phyloP scores from a whole-genome alignment of 2,113 vertebrate genomes.

The Chionis minor region DNA sequence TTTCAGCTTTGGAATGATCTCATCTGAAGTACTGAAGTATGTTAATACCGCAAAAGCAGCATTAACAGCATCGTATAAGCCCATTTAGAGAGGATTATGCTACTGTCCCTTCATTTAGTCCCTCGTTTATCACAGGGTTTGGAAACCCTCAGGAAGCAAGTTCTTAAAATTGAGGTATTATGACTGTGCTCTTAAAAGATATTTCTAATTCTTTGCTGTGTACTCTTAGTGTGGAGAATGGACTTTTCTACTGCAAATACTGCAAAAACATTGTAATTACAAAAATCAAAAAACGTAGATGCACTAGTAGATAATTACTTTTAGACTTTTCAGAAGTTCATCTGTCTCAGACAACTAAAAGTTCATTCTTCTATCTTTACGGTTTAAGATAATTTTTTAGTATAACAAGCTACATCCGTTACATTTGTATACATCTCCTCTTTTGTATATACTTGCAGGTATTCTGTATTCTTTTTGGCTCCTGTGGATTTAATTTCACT shows the following conservation, averaged over 20 bases:
- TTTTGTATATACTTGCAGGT: not conserved
- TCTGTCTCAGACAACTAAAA: not conserved
- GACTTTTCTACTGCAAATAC: not conserved
- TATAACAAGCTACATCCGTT: not conserved
- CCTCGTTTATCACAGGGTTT: not conserved
- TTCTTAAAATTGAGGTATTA: not conserved
- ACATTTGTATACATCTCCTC: not conserved
- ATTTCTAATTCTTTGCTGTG: not conserved
- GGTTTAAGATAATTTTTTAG: not conserved
- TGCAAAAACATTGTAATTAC: not conserved
- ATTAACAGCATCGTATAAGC: conserved; percentile 13
- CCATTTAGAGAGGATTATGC: conserved; percentile 31
- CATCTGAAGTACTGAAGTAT: not conserved
- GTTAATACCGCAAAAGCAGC: conserved; percentile 6
- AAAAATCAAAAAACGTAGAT: not conserved
- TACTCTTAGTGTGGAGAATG: not conserved
- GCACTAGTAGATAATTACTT: not conserved
- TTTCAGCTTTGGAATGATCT: conserved; percentile 4
- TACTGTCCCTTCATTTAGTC: conserved; percentile 8
- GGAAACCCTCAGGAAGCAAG: not conserved
- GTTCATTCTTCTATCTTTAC: not conserved
- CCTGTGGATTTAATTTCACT: not conserved
- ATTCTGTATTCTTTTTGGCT: not conserved
- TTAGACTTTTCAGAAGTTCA: not conserved
- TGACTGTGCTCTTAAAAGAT: not conserved